Conservation (phyloP, 2,797 vertebrate species). For the Lagorchestes hirsutus region DNA sequence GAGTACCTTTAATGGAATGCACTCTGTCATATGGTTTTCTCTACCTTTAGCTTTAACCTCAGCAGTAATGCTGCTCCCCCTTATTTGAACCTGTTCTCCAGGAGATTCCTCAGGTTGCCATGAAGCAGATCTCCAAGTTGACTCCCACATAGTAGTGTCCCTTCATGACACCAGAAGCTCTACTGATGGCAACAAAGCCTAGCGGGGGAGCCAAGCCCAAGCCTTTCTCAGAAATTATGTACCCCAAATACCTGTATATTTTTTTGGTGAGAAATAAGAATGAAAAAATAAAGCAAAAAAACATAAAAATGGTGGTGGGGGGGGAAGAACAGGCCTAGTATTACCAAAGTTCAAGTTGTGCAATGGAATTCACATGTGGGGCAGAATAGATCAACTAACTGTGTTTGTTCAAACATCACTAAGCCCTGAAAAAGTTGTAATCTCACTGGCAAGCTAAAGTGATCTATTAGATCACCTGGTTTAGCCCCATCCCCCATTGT, state of each 20-base stretch:
- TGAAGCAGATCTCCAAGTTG: background rate
- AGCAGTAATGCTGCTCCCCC: background rate
- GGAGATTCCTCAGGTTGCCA: background rate
- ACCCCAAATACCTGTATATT: background rate
- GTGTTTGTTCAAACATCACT: background rate
- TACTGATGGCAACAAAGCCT: background rate
- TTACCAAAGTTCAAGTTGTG: background rate
- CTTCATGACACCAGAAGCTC: background rate
- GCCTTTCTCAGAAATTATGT: background rate
- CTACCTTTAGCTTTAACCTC: background rate
- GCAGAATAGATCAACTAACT: background rate
- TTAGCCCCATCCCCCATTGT: background rate
- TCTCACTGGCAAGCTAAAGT: background rate
- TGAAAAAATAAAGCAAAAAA: background rate
- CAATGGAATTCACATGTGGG: background rate
- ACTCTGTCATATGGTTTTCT: background rate
- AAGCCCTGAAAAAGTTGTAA: background rate
- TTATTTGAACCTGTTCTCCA: background rate
- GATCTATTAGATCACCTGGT: background rate
- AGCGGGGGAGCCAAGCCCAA: background rate
- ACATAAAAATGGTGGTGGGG: background rate
- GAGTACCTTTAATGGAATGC: background rate
- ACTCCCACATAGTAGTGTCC: background rate
- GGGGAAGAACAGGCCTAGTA: background rate
- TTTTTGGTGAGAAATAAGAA: background rate